Conservation (phyloP, 2,888 invertebrate genomes). For the Caenorhabditis wallacei region DNA sequence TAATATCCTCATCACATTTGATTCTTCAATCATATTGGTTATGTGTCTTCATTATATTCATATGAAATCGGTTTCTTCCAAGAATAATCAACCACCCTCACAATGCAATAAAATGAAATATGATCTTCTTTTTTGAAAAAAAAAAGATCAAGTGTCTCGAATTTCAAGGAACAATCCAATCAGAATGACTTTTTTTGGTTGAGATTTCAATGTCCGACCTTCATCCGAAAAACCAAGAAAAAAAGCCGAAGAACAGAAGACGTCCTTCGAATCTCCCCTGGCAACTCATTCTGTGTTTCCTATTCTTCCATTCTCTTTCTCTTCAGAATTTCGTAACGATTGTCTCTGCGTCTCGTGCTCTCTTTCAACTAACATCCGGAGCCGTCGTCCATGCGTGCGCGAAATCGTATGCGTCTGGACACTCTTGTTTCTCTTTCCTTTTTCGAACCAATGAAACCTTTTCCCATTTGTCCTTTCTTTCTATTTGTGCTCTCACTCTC, state of each 20-base stretch:
- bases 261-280: constrained; percentile 33
- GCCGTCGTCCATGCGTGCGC: constrained; percentile 45
- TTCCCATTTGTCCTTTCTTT: constrained; percentile 58
- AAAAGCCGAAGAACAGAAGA: constrained; percentile 16
- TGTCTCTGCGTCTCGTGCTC: constrained; percentile 26
- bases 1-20: not conserved
- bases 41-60: constrained; percentile 4
- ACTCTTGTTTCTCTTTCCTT: constrained; percentile 42
- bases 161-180: constrained; percentile 54
- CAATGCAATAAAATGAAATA: constrained; percentile 50
- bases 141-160: constrained; percentile 48
- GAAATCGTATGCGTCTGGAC: constrained; percentile 39
- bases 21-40: not conserved
- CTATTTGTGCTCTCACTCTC: constrained; percentile 46
- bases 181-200: constrained; percentile 20
- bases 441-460: constrained; percentile 54
- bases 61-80: constrained; percentile 1
- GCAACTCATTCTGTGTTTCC: constrained; percentile 42
- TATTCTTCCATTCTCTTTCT: not conserved
- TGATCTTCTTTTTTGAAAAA: constrained; percentile 19
- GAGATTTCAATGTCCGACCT: constrained; percentile 26
- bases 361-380: constrained; percentile 36
- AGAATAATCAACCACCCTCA: constrained; percentile 12
- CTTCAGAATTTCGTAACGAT: constrained; percentile 26
- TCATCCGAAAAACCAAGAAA: not conserved